Evolutionary conservation across 1,140 invertebrate genomes (phyloP), one percentile per base, ranked within the genome.

Genomic region (Trissolcus basalis): DNA sequence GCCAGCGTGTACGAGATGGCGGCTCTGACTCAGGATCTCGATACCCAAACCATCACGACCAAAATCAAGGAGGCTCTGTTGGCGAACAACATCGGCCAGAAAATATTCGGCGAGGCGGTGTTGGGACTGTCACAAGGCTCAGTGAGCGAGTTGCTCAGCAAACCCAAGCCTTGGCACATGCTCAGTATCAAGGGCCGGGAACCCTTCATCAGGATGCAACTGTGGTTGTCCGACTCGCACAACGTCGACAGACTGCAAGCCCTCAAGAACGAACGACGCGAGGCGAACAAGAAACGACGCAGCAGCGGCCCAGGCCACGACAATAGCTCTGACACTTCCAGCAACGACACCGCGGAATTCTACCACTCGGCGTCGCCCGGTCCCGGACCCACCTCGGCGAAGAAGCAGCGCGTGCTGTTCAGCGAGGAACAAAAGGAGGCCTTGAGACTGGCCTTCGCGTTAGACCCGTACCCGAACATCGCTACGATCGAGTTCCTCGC

Each of bases 151-250:
- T 88, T 99, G 11, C 90, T 99, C 0, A 98, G 97, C 47, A 99
- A 99, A 88, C 98, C 98, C 0, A 99, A 99, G 83, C 97, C 97
- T 0, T 99, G 98, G 98, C 96, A 98, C 83, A 98, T 99, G 97
- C 91, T 99, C 6, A 98, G 96, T 80, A 98, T 99, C 84, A 99
- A 99, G 87, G 97, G 97, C 0, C 90, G 97, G 27, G 97, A 99
- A 86, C 98, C 98, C 0, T 99, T 99, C 89, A 98, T 99, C 68
- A 91, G 97, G 65, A 99, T 99, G 97, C 97, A 98, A 85, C 87
- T 98, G 15, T 99, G 97, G 97, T 89, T 99, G 8, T 95, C 94
- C 73, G 97, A 99, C 83, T 92, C 96, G 8, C 93, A 96, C 85
- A 98, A 98, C 84, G 93, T 99, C 41, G 96, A 98, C 80, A 90